These are phyloP conservation scores for Chaetops frenatus DNA, from an alignment of 2,113 vertebrate species.

Conservation along the genomic window DNA sequence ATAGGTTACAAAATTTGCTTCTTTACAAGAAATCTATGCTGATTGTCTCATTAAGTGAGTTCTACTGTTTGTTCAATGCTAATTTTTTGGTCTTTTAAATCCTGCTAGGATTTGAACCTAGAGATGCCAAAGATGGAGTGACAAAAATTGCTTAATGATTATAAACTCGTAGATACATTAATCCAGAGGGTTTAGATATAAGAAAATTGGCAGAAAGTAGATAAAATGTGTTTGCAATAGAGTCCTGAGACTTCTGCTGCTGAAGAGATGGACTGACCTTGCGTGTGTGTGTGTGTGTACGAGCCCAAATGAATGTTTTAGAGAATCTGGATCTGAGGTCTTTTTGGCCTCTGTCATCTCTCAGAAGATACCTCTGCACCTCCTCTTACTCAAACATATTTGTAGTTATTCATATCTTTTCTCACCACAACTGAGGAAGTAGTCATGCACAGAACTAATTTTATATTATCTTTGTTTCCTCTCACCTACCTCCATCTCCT, in stretches of 20 bases:
- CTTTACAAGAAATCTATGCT: constrained; percentile 30
- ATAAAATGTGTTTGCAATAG: neutral
- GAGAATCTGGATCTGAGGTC: neutral
- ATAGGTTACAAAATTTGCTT: constrained; percentile 13
- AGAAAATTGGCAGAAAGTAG: neutral
- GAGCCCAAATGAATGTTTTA: neutral
- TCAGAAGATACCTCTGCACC: neutral
- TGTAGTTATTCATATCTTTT: neutral
- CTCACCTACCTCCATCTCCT: neutral
- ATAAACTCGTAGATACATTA: neutral
- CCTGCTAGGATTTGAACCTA: neutral
- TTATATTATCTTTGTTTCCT: neutral
- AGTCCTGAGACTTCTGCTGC: neutral
- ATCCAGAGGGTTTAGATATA: neutral
- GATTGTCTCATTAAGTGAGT: constrained; percentile 3
- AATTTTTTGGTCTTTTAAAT: constrained; percentile 32
- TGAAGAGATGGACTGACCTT: neutral
- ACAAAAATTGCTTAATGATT: constrained; percentile 26
- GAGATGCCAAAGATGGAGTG: neutral
- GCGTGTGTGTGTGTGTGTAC: rapidly evolving
- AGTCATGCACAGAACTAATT: neutral
- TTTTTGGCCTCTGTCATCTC: neutral
- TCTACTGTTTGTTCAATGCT: neutral
- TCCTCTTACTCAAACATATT: neutral
- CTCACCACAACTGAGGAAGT: neutral